Conservation (phyloP, 2,888 invertebrate species). For the Metopia argyrocephala region DNA sequence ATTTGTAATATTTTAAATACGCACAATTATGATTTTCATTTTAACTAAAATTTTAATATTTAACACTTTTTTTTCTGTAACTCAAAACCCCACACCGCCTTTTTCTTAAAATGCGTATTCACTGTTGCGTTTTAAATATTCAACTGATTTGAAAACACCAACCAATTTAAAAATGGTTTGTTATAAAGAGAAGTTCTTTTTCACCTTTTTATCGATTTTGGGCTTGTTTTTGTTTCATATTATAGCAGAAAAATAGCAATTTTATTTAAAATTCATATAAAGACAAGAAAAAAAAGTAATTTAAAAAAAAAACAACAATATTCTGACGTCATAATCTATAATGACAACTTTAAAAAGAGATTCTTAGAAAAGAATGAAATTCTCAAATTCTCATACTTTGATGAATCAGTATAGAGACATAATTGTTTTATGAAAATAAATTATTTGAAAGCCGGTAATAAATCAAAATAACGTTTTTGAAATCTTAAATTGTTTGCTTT, state of each 20-base stretch:
- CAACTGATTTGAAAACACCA: constrained; percentile 44
- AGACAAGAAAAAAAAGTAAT: constrained; percentile 20
- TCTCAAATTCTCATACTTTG: neutral
- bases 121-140: constrained; percentile 46
- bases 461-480: neutral
- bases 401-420: neutral
- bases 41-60: constrained; percentile 52
- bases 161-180: neutral
- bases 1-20: constrained; percentile 8
- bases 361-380: neutral
- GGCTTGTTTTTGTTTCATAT: constrained; percentile 56
- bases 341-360: constrained; percentile 65
- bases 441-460: neutral
- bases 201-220: constrained; percentile 14
- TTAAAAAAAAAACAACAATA: constrained; percentile 39
- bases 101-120: constrained; percentile 19
- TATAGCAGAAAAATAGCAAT: constrained; percentile 67
- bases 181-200: constrained; percentile 2
- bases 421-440: neutral
- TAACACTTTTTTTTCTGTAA: neutral
- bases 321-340: constrained; percentile 72
- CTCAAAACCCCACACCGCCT: neutral
- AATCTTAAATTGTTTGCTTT: too few species aligned
- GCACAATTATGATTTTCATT: constrained; percentile 48
- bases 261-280: neutral